phyloP scores from a whole-genome alignment of 2,797 vertebrate genomes.

The Emydoidea blandingii region DNA sequence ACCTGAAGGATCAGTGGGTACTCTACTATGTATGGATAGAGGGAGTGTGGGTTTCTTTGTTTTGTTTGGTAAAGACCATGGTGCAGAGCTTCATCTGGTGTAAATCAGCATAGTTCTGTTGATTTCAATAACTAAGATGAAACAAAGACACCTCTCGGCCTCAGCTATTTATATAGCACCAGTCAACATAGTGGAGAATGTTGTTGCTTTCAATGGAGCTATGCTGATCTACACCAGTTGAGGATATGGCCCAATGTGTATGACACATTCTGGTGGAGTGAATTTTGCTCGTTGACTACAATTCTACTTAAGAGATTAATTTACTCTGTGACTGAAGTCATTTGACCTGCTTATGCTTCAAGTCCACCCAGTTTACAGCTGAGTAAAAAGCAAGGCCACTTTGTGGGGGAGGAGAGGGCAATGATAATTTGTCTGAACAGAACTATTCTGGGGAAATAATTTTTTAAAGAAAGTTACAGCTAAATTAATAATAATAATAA shows the following conservation, averaged over 20 bases:
- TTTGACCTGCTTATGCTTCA: not conserved
- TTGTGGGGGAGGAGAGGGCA: not conserved
- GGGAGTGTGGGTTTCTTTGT: not conserved
- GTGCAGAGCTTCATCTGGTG: not conserved
- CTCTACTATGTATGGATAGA: not conserved
- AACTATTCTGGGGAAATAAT: not conserved
- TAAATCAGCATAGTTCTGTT: not conserved
- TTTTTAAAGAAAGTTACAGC: not conserved
- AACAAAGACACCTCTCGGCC: not conserved
- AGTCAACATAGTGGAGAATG: slow-evolving; percentile 17
- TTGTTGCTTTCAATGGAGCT: slow-evolving; percentile 40
- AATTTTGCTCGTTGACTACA: fast-evolving
- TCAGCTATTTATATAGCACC: slow-evolving; percentile 42
- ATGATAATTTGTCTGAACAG: not conserved
- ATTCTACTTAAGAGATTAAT: not conserved
- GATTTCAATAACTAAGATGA: slow-evolving; percentile 40
- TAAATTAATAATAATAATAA: not conserved
- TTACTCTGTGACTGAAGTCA: not conserved
- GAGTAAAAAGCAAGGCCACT: fast-evolving
- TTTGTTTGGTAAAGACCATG: not conserved
- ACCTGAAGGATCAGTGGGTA: not conserved
- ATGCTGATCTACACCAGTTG: slow-evolving; percentile 30
- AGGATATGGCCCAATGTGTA: not conserved
- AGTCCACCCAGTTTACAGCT: not conserved
- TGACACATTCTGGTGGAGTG: not conserved